phyloP scores from a whole-genome alignment of 92 coral and sea anemone species.

The Porites divaricata region DNA sequence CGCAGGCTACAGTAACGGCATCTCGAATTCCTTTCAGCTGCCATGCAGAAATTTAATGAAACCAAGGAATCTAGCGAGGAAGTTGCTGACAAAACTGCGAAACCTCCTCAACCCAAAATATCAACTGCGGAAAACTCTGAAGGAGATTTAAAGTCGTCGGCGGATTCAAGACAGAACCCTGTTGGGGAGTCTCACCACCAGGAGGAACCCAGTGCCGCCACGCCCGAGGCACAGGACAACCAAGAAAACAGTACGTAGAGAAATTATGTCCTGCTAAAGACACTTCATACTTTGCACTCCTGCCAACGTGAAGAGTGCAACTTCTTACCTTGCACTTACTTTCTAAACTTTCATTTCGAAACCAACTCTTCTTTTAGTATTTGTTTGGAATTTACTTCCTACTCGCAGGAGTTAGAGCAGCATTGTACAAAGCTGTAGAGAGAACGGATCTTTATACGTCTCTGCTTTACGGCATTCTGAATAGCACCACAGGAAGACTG shows the following conservation, averaged over 20 bases:
- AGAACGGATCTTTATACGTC: too few relatives aligned
- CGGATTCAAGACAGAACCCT: conserved; percentile 9
- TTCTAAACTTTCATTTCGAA: too few relatives aligned
- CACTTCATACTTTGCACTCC: too few relatives aligned
- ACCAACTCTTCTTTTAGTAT: too few relatives aligned
- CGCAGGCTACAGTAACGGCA: not conserved
- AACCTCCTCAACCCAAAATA: conserved; percentile 21
- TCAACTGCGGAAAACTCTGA: not conserved
- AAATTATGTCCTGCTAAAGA: too few relatives aligned
- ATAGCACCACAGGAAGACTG: too few relatives aligned
- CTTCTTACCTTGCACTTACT: too few relatives aligned
- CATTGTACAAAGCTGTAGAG: too few relatives aligned
- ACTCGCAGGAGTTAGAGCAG: too few relatives aligned
- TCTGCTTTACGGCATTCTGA: too few relatives aligned
- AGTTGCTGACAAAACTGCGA: not conserved
- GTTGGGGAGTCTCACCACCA: not conserved
- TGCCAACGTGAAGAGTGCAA: too few relatives aligned
- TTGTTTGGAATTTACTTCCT: too few relatives aligned
- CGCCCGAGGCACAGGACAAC: not conserved
- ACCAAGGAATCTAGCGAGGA: conserved; percentile 18
- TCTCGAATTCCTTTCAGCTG: conserved; percentile 39
- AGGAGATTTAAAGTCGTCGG: not conserved
- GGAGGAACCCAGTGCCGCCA: conserved; percentile 13
- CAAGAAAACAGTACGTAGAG: conserved; percentile 11
- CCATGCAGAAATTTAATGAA: conserved; percentile 63